A percentile compares a stretch with the other conserved stretches of the same genome.
phyloP scores from a whole-genome alignment of 2,113 vertebrate genomes.

The cat (Felis catus) region F.catus_Fca126_mat1.0 CM031412.1:14313501-14314000 shows the following conservation, averaged over 20 bases:
- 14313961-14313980: neutral
- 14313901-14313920: neutral
- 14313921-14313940: neutral
- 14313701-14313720: neutral
- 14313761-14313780: neutral
- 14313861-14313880: neutral
- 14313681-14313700: neutral
- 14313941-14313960: neutral
- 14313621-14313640: neutral
- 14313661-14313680: neutral
- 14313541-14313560: too few species aligned
- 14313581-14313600: too few species aligned
- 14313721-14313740: neutral
- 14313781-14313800: neutral
- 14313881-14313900: neutral
- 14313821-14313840: neutral
- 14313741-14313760: neutral
- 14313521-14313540: too few species aligned
- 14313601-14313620: neutral
- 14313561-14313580: too few species aligned
- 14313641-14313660: neutral
- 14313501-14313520: too few species aligned
- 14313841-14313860: neutral
- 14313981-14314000: neutral
- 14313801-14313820: neutral